Percentiles rank a stretch among this genome's conserved stretches.
Conservation (phyloP, 2,888 invertebrate species). For the Archips crataeganus region DNA sequence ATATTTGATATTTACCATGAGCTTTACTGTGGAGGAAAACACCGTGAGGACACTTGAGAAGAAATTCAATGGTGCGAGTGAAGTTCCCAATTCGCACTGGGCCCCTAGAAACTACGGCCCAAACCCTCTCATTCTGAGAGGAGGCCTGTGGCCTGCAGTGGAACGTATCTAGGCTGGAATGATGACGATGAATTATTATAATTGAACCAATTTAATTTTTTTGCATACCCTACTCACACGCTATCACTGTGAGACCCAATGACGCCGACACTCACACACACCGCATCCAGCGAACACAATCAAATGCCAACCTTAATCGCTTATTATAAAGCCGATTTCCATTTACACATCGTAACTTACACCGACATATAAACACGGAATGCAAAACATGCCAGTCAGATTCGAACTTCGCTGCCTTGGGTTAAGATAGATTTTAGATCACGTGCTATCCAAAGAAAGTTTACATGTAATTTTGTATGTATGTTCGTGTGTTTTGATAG, state of each 20-base stretch:
- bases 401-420: background rate
- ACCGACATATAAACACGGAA: background rate
- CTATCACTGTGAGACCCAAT: constrained; percentile 43
- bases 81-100: too few relatives aligned
- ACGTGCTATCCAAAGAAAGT: constrained; percentile 26
- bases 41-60: too few relatives aligned
- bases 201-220: background rate
- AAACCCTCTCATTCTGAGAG: too few relatives aligned
- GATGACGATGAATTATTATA: too few relatives aligned
- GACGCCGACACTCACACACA: constrained; percentile 40
- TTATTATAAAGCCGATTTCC: background rate
- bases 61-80: too few relatives aligned
- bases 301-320: constrained; percentile 9
- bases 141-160: too few relatives aligned
- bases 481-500: constrained; percentile 48
- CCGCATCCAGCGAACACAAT: background rate
- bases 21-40: too few relatives aligned
- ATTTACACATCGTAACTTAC: background rate
- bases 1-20: too few relatives aligned
- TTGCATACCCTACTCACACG: constrained; percentile 27
- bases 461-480: constrained; percentile 26
- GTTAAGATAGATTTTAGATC: background rate
- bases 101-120: too few relatives aligned
- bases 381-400: background rate
- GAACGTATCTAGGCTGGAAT: too few relatives aligned